Base-by-base conservation (phyloP, 2,888 invertebrate genomes). In the Epirrhoe alternata region DNA sequence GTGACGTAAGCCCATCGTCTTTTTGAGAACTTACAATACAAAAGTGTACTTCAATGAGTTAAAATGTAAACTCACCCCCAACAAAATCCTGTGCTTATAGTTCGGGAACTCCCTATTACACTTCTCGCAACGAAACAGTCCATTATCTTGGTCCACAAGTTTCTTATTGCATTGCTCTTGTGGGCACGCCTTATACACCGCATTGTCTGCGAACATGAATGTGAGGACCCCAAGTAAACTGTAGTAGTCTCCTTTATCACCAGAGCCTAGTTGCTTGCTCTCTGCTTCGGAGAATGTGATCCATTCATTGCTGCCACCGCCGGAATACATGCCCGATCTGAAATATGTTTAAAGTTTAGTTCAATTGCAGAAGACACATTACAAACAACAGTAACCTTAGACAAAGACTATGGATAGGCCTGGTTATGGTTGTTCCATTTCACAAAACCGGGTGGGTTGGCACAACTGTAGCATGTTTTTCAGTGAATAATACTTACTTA, bases 81-180 rank as follows among this genome's bases (percentile, higher is more conserved):
- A 86, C 61, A 99, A 92, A 72, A 98, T 90, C 51, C 99, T 95
- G 90, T 97, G 98, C 81, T 97, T 97, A 86, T 96, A 99, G 75
- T 96, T 96, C 0, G 97, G 96, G 83, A 94, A 97, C 73, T 97
- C 97, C 61, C 95, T 94, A 79, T 96, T 95, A 86, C 99, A 99
- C 87, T 99, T 99, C 86, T 99, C 99, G 87, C 99, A 99, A 60
- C 98, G 94, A 88, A 95, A 99, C 82, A 96, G 94, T 0, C 97
- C 98, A 80, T 98, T 98, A 71, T 96, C 96, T 80, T 96, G 95
- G 86, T 99, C 98, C 7, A 98, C 92, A 0, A 99, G 94, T 88
- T 99, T 99, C 89, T 99, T 99, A 85, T 99, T 98, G 88, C 99
- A 99, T 59, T 95, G 95, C 0, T 96, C 95, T 57, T 95, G 94